Evolutionary conservation across 2,888 invertebrate genomes (phyloP), one percentile per base, ranked within the genome.

Genomic region (Gnatocerus cornutus): DNA sequence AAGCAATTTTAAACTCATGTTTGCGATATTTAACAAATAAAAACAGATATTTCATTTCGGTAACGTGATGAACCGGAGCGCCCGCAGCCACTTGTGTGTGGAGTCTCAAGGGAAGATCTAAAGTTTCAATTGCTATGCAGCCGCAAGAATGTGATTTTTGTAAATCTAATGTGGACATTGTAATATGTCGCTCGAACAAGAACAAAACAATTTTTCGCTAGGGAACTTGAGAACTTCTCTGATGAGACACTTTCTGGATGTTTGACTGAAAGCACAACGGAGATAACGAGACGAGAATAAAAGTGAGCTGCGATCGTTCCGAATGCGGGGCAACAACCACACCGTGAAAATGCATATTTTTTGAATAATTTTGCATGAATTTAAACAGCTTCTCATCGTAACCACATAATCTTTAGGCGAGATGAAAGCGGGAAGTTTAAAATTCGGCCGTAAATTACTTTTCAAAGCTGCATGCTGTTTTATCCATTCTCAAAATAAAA

Each of bases 311-410:
- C 29, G 46, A 37, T 46, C 9, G 27, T 46, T 61, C 37, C 29
- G 12, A 61, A 61, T 61, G 37, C 62, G 62, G 30, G 48, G 27
- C 62, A 50, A 62, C 59, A 61, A 56, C 30, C 59, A 48, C 45
- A 46, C 62, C 62, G 50, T 59, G 62, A 50, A 62, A 62, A 62
- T 48, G 50, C 48, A 48, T 62, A 62, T 62, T 62, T 62, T 61
- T 50, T 14, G 62, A 62, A 62, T 62, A 62, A 37, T 62, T 62
- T 62, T 48, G 29, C 62, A 62, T 62, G 48, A 62, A 62, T 62
- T 37, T 14, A n/a, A 10, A 16, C 13, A 61, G 33, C 45, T 61
- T 62, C 50, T 48, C 62, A 62, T 62, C 50, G 39, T 62, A 30
- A 61, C 27, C 45, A 6, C 33, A 13, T 59, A 46, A 59, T 59